These are phyloP conservation scores for Genyomyrus donnyi DNA, from an alignment of 2,113 vertebrate genomes.

Conservation along the genomic window DNA sequence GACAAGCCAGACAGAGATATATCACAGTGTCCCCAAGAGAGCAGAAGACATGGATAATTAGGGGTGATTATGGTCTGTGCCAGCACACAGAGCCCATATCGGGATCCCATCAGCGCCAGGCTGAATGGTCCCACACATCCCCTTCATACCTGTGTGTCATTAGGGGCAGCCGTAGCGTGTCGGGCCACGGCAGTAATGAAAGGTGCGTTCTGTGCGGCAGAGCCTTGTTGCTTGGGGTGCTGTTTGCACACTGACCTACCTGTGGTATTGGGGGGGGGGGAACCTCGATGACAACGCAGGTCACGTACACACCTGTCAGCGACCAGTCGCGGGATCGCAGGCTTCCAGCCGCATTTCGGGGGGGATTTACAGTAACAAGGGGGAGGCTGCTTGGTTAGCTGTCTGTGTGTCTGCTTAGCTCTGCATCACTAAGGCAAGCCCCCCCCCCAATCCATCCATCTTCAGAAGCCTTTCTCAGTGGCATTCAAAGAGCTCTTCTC, in stretches of 20 bases:
- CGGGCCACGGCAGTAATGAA: not conserved
- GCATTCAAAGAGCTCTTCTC: not conserved
- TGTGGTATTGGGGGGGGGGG: no score
- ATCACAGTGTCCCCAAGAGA: not conserved
- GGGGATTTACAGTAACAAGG: not conserved
- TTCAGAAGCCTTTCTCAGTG: not conserved
- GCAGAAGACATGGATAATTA: conserved; percentile 12
- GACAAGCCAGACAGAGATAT: not conserved
- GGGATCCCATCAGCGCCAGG: not conserved
- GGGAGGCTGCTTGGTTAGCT: not conserved
- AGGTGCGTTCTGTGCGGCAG: not conserved
- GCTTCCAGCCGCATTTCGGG: not conserved
- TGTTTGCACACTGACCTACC: no score
- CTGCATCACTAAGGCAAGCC: not conserved
- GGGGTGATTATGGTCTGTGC: conserved; percentile 9
- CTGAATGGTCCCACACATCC: conserved; percentile 8
- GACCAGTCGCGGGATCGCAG: not conserved
- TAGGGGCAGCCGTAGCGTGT: not conserved
- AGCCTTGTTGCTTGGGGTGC: no score
- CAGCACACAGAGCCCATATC: not conserved
- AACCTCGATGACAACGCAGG: not conserved
- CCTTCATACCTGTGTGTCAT: conserved; percentile 17
- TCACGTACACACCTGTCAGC: not conserved
- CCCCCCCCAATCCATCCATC: not conserved
- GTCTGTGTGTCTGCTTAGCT: not conserved